Evolutionary conservation across 2,888 invertebrate species (phyloP), one percentile per base, ranked within the genome.

Genomic region (Chaitophorus viminalis): DNA sequence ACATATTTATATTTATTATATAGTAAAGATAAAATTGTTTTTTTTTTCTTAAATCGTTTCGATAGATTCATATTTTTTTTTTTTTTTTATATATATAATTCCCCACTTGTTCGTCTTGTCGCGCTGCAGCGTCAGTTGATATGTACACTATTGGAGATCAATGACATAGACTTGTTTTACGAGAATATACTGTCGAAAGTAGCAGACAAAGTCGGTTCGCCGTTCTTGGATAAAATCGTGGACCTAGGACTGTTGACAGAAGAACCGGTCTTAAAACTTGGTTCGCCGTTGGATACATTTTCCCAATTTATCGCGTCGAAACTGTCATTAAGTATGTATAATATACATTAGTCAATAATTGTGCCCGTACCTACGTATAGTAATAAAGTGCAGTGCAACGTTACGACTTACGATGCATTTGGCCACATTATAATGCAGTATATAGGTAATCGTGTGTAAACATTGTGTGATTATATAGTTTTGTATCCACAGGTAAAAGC

Each of bases 261-360:
- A 77, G 94, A 94, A 77, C 93, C 93, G 0, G 94, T 99, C 5
- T 93, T 95, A 46, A 99, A 99, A 92, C 92, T 94, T 65, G 94
- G 94, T 89, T 95, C 97, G 0, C 98, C 99, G 0, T 92, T 99
- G 68, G 99, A 99, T 91, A 98, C 99, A 0, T 93, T 99, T 78
- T 97, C 97, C 74, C 94, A 97, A 91, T 98, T 96, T 91, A 93
- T 99, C 72, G 94, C 96, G 85, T 96, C 96, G 90, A 95, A 94
- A 91, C 92, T 99, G 74, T 94, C 94, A 46, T 94, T 96, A 90
- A 95, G 97, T 95, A 92, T 92, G 91, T 90, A 84, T 17, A 9
- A 18, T 25, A 25, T n/a, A 14, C 29, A 25, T 60, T 46, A 46
- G 46, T 46, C 46, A 1, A 5, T 39, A n/a, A n/a, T n/a, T n/a